A percentile compares a stretch with the other conserved stretches of the same genome.
Evolutionary conservation across 2,113 vertebrate species (phyloP).

Genomic region (Leptobrachium ailaonicum): DNA sequence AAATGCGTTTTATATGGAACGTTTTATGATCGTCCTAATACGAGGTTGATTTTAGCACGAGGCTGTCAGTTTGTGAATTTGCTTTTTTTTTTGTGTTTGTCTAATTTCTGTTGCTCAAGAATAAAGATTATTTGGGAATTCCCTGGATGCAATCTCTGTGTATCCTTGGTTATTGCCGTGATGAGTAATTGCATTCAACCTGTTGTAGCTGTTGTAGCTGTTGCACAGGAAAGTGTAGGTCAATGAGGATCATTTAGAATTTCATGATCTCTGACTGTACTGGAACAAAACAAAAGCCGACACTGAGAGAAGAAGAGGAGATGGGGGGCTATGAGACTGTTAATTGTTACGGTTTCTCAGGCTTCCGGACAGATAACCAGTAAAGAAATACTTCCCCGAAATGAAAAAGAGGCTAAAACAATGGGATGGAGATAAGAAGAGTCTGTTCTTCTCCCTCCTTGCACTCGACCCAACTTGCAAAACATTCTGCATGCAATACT

Average conservation of each 20-base stretch:
- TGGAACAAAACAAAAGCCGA: slow-evolving; percentile 99
- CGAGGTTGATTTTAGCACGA: too few species aligned
- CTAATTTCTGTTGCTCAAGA: too few species aligned
- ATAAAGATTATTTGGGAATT: too few species aligned
- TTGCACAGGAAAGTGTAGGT: slow-evolving; percentile 87
- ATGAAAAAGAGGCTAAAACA: slow-evolving; percentile 77
- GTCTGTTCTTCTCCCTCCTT: slow-evolving; percentile 44
- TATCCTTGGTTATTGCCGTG: too few species aligned
- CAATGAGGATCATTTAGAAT: slow-evolving; percentile 93
- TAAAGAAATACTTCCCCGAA: slow-evolving; percentile 90
- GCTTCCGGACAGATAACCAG: slow-evolving; percentile 85
- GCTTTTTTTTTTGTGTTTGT: too few species aligned
- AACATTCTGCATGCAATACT: not conserved
- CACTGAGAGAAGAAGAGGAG: slow-evolving; percentile 79
- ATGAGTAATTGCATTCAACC: slow-evolving; percentile 82
- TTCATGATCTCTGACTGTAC: slow-evolving; percentile 91
- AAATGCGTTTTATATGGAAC: too few species aligned
- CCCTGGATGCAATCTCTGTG: too few species aligned
- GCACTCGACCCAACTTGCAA: not conserved
- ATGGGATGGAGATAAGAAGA: slow-evolving; percentile 66
- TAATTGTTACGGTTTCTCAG: slow-evolving; percentile 93
- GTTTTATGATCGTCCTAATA: too few species aligned
- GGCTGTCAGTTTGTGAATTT: too few species aligned
- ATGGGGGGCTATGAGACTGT: slow-evolving; percentile 58
- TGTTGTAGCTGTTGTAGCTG: slow-evolving; percentile 84